These are phyloP conservation scores for Gandaritis pyraliata DNA, from an alignment of 2,888 invertebrate species.

Conservation along the genomic window DNA sequence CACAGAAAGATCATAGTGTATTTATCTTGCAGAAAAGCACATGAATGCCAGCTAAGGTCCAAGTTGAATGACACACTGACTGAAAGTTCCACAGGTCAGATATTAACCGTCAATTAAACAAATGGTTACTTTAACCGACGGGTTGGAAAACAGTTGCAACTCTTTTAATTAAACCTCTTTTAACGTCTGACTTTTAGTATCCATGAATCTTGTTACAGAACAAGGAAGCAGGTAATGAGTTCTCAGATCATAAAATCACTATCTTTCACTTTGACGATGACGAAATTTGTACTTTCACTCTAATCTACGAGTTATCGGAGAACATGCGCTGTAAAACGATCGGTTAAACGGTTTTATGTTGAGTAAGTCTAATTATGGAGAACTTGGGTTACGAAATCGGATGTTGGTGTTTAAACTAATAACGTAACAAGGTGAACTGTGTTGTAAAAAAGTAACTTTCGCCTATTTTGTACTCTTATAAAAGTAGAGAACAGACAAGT, in stretches of 20 bases:
- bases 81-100: neutral
- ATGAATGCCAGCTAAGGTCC: too few relatives aligned
- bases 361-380: slow-evolving; percentile 11
- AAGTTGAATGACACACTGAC: neutral
- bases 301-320: slow-evolving; percentile 23
- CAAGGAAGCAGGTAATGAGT: slow-evolving; percentile 47
- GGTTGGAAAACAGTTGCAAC: neutral
- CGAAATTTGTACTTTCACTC: slow-evolving; percentile 40
- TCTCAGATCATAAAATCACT: slow-evolving; percentile 50
- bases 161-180: slow-evolving; percentile 35
- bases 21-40: too few relatives aligned
- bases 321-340: slow-evolving; percentile 17
- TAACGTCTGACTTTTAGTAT: slow-evolving; percentile 47
- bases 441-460: slow-evolving; percentile 1
- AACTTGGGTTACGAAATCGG: slow-evolving; percentile 17
- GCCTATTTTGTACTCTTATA: neutral
- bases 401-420: slow-evolving; percentile 7
- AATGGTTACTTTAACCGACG: neutral
- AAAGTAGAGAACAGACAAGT: neutral
- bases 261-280: slow-evolving; percentile 34
- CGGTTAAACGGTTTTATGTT: slow-evolving; percentile 25
- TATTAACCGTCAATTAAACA: neutral
- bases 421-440: neutral
- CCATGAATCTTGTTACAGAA: slow-evolving; percentile 56
- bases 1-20: too few relatives aligned